phyloP scores from a whole-genome alignment of 1,140 invertebrate species.

The Trichogramma pretiosum region DNA sequence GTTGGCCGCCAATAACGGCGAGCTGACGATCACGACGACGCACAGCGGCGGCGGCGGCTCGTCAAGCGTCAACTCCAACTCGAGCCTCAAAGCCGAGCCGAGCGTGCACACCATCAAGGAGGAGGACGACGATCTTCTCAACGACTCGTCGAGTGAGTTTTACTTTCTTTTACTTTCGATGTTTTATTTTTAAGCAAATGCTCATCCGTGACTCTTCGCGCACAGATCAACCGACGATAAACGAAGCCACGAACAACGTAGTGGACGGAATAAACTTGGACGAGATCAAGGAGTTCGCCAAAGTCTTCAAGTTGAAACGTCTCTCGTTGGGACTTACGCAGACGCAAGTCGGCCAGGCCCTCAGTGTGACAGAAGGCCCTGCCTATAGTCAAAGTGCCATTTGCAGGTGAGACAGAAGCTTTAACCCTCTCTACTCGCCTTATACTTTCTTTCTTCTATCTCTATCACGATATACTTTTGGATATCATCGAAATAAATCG shows the following conservation, averaged over 20 bases:
- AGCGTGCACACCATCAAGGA: constrained; percentile 39
- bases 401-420: constrained; percentile 81
- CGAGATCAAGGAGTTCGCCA: constrained; percentile 97
- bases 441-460: constrained; percentile 29
- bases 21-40: constrained; percentile 70
- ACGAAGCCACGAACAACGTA: constrained; percentile 85
- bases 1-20: constrained; percentile 64
- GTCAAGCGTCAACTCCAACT: too few relatives aligned
- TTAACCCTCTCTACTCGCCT: not conserved
- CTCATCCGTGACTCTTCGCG: not conserved
- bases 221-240: constrained; percentile 81
- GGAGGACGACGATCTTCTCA: constrained; percentile 59
- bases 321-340: constrained; percentile 90
- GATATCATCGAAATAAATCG: too few relatives aligned
- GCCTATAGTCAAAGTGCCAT: constrained; percentile 98
- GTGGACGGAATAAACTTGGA: constrained; percentile 95
- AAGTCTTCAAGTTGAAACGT: constrained; percentile 89
- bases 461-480: too few relatives aligned
- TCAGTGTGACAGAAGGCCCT: constrained; percentile 91
- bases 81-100: constrained; percentile 34
- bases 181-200: not conserved
- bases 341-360: constrained; percentile 89
- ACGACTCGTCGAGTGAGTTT: constrained; percentile 73
- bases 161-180: not conserved
- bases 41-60: constrained; percentile 49